Evolutionary conservation across 23 tunicate species (phyloP).

Genomic region (Halocynthia roretzi): DNA sequence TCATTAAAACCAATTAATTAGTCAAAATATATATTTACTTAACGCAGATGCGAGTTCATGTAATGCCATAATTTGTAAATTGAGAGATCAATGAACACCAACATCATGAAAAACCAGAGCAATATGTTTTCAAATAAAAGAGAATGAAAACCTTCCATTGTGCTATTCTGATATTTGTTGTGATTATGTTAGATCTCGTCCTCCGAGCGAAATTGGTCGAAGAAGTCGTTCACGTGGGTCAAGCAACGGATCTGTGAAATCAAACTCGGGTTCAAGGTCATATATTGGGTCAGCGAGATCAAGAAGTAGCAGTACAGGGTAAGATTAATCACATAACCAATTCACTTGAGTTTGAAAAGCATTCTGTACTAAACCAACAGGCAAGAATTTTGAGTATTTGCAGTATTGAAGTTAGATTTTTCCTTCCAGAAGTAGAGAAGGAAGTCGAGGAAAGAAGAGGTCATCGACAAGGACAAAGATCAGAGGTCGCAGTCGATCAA

Average conservation of each 20-base stretch:
- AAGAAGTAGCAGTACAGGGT: constrained; percentile 85
- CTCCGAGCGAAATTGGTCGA: constrained; percentile 40
- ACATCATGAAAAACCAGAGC: no score
- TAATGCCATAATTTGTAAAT: no score
- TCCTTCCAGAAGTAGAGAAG: constrained; percentile 13
- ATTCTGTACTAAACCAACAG: no score
- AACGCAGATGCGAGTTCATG: no score
- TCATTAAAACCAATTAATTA: no score
- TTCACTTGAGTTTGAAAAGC: no score
- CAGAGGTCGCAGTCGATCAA: constrained; percentile 56
- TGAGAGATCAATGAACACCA: no score
- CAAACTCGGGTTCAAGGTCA: constrained; percentile 20
- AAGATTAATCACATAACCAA: neutral
- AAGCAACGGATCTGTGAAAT: constrained; percentile 39
- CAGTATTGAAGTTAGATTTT: neutral
- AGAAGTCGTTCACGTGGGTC: constrained; percentile 67
- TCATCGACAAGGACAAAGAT: neutral
- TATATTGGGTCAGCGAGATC: constrained; percentile 51
- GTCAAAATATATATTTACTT: no score
- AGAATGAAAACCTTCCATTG: neutral
- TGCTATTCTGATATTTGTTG: neutral
- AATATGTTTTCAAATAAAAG: no score
- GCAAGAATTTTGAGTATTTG: no score
- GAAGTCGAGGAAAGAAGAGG: constrained; percentile 4
- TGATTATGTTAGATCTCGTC: constrained; percentile 34